Evolutionary conservation across 2,888 invertebrate genomes (phyloP), one percentile per base, ranked within the genome.

Genomic region (Melangyna quadrimaculata): DNA sequence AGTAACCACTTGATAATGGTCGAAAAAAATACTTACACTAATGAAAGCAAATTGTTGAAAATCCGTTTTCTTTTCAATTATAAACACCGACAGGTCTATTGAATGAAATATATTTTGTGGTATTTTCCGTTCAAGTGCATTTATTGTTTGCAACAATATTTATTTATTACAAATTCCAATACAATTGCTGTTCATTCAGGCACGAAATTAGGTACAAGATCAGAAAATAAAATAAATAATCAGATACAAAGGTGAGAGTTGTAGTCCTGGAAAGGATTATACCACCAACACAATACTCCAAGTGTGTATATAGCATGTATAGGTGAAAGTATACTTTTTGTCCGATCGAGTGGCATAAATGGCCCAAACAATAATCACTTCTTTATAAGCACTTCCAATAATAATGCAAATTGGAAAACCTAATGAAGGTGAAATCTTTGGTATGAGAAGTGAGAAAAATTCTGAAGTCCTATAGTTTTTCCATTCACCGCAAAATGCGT

Each of bases 251-350:
- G 61, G 75, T 61, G 27, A 79, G 35, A 72, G 70, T 59, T 45
- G 51, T 70, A n/a, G 61, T 35, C 63, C 69, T 63, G 43, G 69
- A 81, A 86, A 81, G 81, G 86, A 86, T 86, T 86, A 86, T 78
- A 77, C 74, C 80, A 72, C 77, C 72, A 71, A 10, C 17, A 40
- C 35, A 61, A 61, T 37, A 22, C 12, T 12, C 27, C 27, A 40
- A 51, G 32, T 22, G 4, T 45, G 3, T n/a, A 19, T 17, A 19
- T n/a, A n/a, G n/a, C n/a, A n/a, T 4, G 2, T 57, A 37, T 29
- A 24, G 32, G 45, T 53, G 45, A 79, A 71, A 53, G 57, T 40
- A 48, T 9, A 32, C 27, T 37, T 73, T 35, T 73, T 80, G 72
- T 77, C 27, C 22, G 40, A 83, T 82, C 72, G 78, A 78, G 69